phyloP scores from a whole-genome alignment of 2,797 vertebrate species.

The Rhinella marina region DNA sequence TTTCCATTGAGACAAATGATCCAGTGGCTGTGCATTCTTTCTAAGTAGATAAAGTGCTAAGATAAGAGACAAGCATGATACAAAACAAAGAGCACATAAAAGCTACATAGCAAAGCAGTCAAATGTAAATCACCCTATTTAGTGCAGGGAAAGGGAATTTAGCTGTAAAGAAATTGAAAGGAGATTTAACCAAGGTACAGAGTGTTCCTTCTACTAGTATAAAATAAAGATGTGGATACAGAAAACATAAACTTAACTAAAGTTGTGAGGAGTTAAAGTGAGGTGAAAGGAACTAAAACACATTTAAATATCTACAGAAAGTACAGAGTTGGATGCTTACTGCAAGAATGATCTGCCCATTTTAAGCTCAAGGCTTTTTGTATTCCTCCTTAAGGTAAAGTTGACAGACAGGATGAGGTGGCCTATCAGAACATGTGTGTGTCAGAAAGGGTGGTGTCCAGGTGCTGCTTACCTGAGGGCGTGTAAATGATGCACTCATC shows the following conservation, averaged over 20 bases:
- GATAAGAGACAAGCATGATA: slow-evolving; percentile 14
- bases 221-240: neutral
- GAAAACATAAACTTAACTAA: neutral
- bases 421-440: slow-evolving; percentile 77
- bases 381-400: slow-evolving; percentile 80
- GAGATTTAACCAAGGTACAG: neutral
- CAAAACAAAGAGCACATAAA: slow-evolving; percentile 1
- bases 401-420: slow-evolving; percentile 74
- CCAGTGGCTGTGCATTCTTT: neutral
- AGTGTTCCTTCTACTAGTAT: neutral
- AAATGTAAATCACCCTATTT: neutral
- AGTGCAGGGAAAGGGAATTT: neutral
- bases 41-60: slow-evolving; percentile 30
- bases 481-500: slow-evolving; percentile 26
- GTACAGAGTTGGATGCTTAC: neutral
- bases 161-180: neutral
- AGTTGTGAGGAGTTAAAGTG: neutral
- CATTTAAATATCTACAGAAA: neutral
- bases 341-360: slow-evolving; percentile 63
- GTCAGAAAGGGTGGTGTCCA: slow-evolving; percentile 66
- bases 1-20: neutral
- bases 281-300: slow-evolving; percentile 33
- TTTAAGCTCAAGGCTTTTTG: slow-evolving; percentile 77
- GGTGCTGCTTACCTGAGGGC: slow-evolving; percentile 75
- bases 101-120: neutral